These are phyloP conservation scores for Siderastrea siderea DNA, from an alignment of 92 coral and sea anemone species.

Conservation along the genomic window DNA sequence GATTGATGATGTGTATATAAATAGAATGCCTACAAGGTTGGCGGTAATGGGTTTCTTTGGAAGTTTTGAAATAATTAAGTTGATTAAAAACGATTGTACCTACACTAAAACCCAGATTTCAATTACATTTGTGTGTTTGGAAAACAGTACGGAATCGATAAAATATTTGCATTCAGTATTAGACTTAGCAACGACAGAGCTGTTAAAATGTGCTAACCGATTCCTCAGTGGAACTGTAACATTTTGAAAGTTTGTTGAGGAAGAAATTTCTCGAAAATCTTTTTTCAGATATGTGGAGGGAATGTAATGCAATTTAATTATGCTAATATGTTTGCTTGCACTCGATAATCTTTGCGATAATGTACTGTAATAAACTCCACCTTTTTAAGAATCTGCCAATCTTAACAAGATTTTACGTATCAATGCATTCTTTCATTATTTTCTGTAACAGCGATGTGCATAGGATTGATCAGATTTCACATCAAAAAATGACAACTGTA, in stretches of 20 bases:
- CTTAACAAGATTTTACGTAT: background rate
- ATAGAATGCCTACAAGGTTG: background rate
- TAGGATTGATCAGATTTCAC: too few relatives aligned
- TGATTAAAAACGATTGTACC: background rate
- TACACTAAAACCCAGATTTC: background rate
- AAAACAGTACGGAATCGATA: background rate
- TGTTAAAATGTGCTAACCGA: background rate
- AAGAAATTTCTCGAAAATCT: background rate
- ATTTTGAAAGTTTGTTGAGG: background rate
- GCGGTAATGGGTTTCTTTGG: slow-evolving; percentile 29
- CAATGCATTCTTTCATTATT: background rate
- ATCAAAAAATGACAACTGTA: too few relatives aligned
- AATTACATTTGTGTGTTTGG: slow-evolving; percentile 7
- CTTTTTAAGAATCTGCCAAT: background rate
- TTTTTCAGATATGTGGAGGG: background rate
- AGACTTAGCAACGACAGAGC: too few relatives aligned
- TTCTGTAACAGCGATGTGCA: background rate
- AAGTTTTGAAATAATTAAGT: background rate
- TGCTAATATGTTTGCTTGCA: background rate
- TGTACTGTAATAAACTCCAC: background rate
- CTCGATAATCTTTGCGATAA: background rate
- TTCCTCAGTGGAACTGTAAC: background rate
- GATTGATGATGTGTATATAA: background rate
- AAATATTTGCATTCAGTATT: too few relatives aligned
- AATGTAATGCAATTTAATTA: background rate